Evolutionary conservation across 2,888 invertebrate species (phyloP), one percentile per base, ranked within the genome.

Genomic region (Cataglyphis cursor): DNA sequence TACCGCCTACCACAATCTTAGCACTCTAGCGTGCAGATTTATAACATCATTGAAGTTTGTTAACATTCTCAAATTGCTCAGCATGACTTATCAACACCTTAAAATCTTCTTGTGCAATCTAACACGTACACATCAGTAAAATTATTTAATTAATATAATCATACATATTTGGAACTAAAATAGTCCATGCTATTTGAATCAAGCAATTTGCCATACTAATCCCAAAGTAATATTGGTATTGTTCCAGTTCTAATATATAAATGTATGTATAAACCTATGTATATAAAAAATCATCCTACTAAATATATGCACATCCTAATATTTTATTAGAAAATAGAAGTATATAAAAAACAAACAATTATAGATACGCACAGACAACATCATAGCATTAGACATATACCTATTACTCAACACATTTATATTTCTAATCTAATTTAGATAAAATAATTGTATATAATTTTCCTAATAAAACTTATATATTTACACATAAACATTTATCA

Each of bases 1-100:
- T 85, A 72, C 65, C 74, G 61, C 76, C 82, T 87, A 89, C 70
- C 87, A 24, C 62, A 66, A 38, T 84, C 78, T 80, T 70, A 28
- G 81, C 76, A 57, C 51, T n/a, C 18, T 85, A 70, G 15, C 51
- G 74, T 57, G 70, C 66, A 78, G 48, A 76, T 83, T 59, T 9
- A 15, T 24, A 54, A 54, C 10, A 48, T 24, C 24, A 76, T 54
- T 8, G 3, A 76, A 54, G 41, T 66, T 66, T 68, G 0, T 38
- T 31, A 68, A 70, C 31, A 59, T 70, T 70, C 12, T n/a, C n/a
- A n/a, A 59, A n/a, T 31, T 31, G 28, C 3, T n/a, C n/a, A 38
- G 24, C 12, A n/a, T 41, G 35, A 18, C 31, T 21, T 35, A 75
- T 21, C 10, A 64, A 48, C 21, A 68, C 1, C 9, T 65, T 65